phyloP scores from a whole-genome alignment of 2,113 vertebrate genomes.

The Upupa epops region DNA sequence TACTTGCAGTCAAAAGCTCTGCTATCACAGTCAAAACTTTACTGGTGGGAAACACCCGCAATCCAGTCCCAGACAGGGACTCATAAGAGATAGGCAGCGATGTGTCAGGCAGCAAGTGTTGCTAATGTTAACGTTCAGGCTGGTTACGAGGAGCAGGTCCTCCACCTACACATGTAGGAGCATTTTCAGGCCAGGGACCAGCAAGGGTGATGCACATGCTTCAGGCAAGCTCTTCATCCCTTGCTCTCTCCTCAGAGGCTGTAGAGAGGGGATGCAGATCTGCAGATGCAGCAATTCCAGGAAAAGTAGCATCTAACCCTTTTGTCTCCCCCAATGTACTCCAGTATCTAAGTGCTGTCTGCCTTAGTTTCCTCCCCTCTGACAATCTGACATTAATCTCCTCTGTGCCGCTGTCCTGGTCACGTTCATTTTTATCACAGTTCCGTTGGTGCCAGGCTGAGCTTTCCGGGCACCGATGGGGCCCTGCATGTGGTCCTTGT shows the following conservation, averaged over 20 bases:
- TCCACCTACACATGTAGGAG: not conserved
- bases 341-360: conserved; percentile 53
- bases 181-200: not conserved
- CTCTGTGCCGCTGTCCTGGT: conserved; percentile 69
- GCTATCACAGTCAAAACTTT: not conserved
- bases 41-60: not conserved
- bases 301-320: not conserved
- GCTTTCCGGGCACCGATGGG: conserved; percentile 74
- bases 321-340: accelerated
- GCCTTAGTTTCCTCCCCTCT: conserved; percentile 68
- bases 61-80: accelerated
- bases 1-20: not conserved
- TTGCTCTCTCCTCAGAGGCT: not conserved
- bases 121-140: not conserved
- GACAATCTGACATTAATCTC: conserved; percentile 81
- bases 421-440: conserved; percentile 83
- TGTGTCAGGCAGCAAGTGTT: not conserved
- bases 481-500: not conserved
- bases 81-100: not conserved
- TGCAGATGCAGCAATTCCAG: not conserved
- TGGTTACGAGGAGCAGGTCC: not conserved
- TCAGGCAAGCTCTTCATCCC: not conserved
- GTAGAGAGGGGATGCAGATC: not conserved
- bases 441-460: conserved; percentile 78
- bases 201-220: not conserved